Evolutionary conservation across 2,113 vertebrate genomes (phyloP).

Genomic region (Epinephelus moara): DNA sequence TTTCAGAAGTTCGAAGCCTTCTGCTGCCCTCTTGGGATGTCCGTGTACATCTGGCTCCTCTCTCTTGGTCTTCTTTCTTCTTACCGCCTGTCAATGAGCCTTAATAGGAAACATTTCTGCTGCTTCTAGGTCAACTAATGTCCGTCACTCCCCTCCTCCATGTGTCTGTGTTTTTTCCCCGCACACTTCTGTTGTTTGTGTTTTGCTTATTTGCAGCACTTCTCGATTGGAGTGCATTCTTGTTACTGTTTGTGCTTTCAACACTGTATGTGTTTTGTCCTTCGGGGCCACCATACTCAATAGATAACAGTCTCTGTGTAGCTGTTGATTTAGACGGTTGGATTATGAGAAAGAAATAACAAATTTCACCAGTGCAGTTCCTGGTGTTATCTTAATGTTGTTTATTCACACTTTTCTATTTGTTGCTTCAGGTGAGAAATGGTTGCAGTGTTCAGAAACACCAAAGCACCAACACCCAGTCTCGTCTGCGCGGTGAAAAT

Average conservation of each 20-base stretch:
- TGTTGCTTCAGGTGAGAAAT: constrained; percentile 36
- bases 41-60: constrained; percentile 44
- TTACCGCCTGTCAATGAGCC: constrained; percentile 52
- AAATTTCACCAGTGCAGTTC: not conserved
- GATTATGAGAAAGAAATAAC: constrained; percentile 17
- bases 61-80: constrained; percentile 53
- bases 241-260: constrained; percentile 14
- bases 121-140: constrained; percentile 49
- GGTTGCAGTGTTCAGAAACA: constrained; percentile 2
- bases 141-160: constrained; percentile 34
- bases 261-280: constrained; percentile 26
- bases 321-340: constrained; percentile 13
- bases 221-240: not conserved
- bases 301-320: constrained; percentile 1
- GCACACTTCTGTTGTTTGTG: constrained; percentile 32
- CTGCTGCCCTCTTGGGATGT: constrained; percentile 67
- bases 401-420: constrained; percentile 12
- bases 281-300: not conserved
- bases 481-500: not conserved
- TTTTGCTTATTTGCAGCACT: constrained; percentile 32
- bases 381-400: not conserved
- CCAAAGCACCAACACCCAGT: not conserved
- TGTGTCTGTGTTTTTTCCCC: constrained; percentile 17
- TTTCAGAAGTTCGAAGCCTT: constrained; percentile 56
- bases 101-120: constrained; percentile 45